Base-by-base conservation (phyloP, 2,888 invertebrate genomes). In the Beris chalybata region DNA sequence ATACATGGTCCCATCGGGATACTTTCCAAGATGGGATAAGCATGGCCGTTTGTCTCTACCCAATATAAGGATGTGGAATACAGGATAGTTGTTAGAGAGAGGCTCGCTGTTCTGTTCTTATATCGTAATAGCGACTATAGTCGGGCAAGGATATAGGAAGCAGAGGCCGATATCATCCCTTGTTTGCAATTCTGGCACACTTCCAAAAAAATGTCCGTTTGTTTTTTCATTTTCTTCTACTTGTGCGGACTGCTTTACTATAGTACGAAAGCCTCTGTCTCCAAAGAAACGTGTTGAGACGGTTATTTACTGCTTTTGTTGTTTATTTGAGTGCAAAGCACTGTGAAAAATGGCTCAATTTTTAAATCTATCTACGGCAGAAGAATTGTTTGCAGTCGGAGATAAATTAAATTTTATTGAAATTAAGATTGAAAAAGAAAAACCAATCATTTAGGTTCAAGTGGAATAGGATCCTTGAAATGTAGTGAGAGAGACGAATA, bases 1-100 rank as follows among this genome's bases (percentile, higher is more conserved):
- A 61, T 61, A 61, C 61, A 52, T 61, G 61, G 61, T 52, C 61
- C 61, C 61, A 61, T 52, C 43, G 61, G 61, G 61, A 61, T 61
- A 61, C 52, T 61, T 61, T 61, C 52, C 61, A 50, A 61, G 38
- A 61, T 61, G 50, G 61, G 61, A 61, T 61, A 61, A 61, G 52
- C 61, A 61, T 32, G 31, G 22, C 61, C 61, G 45, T 58, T 58
- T 52, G 52, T 59, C 47, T 61, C 52, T 38, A 38, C 38, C 38
- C 15, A 38, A 47, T 31, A 61, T 52, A 61, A 61, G 61, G 61
- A 50, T 38, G 50, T 61, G 32, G 47, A 61, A 50, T 50, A 50
- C 4, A 32, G 52, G 22, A 22, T 22, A 22, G 38, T 38, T 50
- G 50, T 38, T 38, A 61, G 52, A 61, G 61, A 38, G 15, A 50